Evolutionary conservation across 2,888 invertebrate species (phyloP), one percentile per base, ranked within the genome.

Genomic region (Pyralis farinalis): DNA sequence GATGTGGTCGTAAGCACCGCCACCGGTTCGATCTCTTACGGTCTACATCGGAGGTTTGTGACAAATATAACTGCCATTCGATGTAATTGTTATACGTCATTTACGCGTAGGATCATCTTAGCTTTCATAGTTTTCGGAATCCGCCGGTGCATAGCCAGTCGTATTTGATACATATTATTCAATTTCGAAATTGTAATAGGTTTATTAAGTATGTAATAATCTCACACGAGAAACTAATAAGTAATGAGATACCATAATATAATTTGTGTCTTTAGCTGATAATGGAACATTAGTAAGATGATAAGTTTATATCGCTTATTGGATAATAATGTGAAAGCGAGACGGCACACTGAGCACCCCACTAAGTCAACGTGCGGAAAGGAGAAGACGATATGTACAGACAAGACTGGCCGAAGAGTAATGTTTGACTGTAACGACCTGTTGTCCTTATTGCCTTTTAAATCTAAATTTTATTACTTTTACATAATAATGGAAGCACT

Each of bases 201-300:
- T 73, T 83, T 81, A 80, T 78, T 85, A 84, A 84, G 78, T 81
- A 79, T 70, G 67, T 80, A 81, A 80, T 85, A 85, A 79, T 86
- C 84, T 86, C 84, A 72, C 66, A 74, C 48, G 84, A 84, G 80
- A 83, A 71, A 73, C 58, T 83, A 82, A 79, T 82, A 77, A 80
- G 55, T 83, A 85, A 82, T 71, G 72, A 73, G 67, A 71, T 79
- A 84, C 80, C 71, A 58, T 85, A 85, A 84, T 81, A 87, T 87
- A 86, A 87, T 88, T 87, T 86, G 86, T 86, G 88, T 87, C 81
- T 83, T 54, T 88, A 88, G 88, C 75, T 82, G 76, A 76, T 86
- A 87, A 83, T 78, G 73, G 67, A 79, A 81, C 75, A 71, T 78
- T 75, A 84, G 77, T 78, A 76, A 73, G 81, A 74, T 75, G 64